Evolutionary conservation across 1,140 invertebrate species (phyloP), one percentile per base, ranked within the genome.

Genomic region (Drosophila tsacasi): DNA sequence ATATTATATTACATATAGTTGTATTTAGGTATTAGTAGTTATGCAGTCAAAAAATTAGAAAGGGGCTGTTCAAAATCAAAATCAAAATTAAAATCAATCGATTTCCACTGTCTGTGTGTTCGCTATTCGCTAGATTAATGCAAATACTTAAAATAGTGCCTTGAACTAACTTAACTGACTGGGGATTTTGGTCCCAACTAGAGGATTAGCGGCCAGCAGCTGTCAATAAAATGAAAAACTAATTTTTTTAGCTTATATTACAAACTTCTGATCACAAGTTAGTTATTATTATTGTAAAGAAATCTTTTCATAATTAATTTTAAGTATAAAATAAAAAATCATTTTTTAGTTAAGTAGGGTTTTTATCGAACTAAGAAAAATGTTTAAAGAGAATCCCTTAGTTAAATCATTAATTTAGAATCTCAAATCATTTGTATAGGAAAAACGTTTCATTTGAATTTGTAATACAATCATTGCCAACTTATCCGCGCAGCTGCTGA

Each of bases 121-220:
- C 62, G 66, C 86, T 86, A 89, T 65, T 76, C 65, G 46, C 65
- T 74, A 82, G 47, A 47, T 68, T 73, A 80, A 79, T 81, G 50
- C 68, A 89, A 64, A 91, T 86, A 75, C 85, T 82, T 90, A 76
- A 60, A 59, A 72, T 72, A 65, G 83, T 84, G 77, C 78, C 69
- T 74, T 90, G 49, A 49, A 62, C 74, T 84, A 82, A 86, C 81
- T 86, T 63, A 82, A 57, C 71, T 40, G 60, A 32, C 40, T 46
- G 57, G 77, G 76, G 37, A 61, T 60, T 55, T 80, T 66, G 25
- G 27, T 62, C 44, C 67, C 62, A 35, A 54, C 65, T 84, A 76
- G 44, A 13, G 39, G 30, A 17, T 12, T 19, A 52, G 55, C 12
- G 62, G 57, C 52, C 50, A 80, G 58, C 71, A 84, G 64, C 42